Conservation (phyloP, 1,140 invertebrate genomes). For the Anoplolepis gracilipes region DNA sequence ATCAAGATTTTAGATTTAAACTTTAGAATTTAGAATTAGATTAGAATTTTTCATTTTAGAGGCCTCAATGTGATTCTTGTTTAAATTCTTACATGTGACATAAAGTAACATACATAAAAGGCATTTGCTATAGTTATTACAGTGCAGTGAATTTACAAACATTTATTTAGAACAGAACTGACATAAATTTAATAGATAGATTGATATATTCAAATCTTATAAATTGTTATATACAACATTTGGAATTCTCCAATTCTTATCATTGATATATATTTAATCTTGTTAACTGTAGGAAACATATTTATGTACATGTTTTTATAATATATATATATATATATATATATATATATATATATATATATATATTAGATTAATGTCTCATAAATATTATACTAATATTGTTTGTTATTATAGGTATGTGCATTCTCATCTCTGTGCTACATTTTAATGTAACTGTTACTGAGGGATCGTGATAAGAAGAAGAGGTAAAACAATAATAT, state of each 20-base stretch:
- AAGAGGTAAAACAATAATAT: conserved; percentile 52
- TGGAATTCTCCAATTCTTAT: background rate
- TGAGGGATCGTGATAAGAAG: conserved; percentile 15
- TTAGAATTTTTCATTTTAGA: conserved; percentile 24
- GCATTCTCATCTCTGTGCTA: conserved; percentile 24
- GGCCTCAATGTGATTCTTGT: background rate
- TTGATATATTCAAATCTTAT: background rate
- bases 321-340: background rate
- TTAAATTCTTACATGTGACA: background rate
- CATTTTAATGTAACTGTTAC: conserved; percentile 62
- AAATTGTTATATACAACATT: background rate
- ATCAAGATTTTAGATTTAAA: conserved; percentile 16
- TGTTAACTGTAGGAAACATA: background rate
- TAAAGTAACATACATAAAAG: background rate
- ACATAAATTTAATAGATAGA: background rate
- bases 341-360: background rate
- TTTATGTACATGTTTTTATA: background rate
- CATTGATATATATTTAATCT: background rate
- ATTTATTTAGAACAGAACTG: background rate
- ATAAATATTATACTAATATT: conserved; percentile 38
- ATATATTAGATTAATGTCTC: too few relatives aligned
- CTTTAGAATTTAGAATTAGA: background rate
- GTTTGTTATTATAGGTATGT: conserved; percentile 56
- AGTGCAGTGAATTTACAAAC: too few relatives aligned
- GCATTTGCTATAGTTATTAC: background rate